phyloP scores from a whole-genome alignment of 2,113 vertebrate species.

The Vicugna pacos region DNA sequence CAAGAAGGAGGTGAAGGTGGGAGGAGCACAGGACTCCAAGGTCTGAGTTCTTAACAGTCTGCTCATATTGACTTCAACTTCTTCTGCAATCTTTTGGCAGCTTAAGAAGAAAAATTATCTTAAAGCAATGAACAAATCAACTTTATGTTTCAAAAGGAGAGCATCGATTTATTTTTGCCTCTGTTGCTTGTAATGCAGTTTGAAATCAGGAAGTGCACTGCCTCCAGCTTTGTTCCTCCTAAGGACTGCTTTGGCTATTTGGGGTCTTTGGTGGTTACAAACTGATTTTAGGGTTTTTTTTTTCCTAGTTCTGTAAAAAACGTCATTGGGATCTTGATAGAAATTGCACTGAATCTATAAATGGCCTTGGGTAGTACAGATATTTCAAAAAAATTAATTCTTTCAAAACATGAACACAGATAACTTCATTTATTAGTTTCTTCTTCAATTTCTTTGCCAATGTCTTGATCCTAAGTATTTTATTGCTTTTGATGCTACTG shows the following conservation, averaged over 20 bases:
- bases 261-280: not conserved
- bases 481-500: not conserved
- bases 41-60: not conserved
- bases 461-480: not conserved
- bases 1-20: too few relatives aligned
- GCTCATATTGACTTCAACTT: not conserved
- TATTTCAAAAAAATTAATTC: not conserved
- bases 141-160: not conserved
- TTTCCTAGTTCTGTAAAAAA: not conserved
- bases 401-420: not conserved
- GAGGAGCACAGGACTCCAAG: fast-evolving
- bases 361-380: not conserved
- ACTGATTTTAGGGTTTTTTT: not conserved
- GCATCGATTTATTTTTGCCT: not conserved
- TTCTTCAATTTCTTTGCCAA: not conserved
- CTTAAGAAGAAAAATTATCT: not conserved
- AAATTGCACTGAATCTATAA: not conserved
- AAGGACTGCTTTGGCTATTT: not conserved
- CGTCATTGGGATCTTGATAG: not conserved
- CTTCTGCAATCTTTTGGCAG: not conserved
- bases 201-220: not conserved
- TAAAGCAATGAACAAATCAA: not conserved
- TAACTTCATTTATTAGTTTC: not conserved
- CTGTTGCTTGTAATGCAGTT: not conserved
- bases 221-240: not conserved